Base-by-base conservation (phyloP, 2,113 vertebrate genomes). In the Chascanopsetta lugubris region DNA sequence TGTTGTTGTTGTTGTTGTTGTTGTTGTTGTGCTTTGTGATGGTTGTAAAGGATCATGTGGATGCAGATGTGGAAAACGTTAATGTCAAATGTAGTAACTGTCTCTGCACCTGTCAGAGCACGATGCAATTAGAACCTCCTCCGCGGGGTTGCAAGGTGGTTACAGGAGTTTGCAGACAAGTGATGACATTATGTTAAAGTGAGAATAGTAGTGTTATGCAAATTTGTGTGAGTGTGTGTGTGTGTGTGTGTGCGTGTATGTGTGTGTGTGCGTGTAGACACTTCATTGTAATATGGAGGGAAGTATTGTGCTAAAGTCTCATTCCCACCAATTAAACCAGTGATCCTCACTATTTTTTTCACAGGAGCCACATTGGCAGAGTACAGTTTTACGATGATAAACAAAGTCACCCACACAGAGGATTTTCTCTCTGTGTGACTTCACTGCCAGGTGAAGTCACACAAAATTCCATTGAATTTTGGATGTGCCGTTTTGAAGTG, bases 171-270 rank as follows among this genome's bases (percentile, higher is more conserved):
- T 32, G 42, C 32, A 49, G 25, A 8, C 6, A 38, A 40, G 21
- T 69, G 56, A 61, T 67, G 25, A 50, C 43, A 58, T 53, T 38
- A 46, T 61, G 55, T 42, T 1, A 47, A 59, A 67, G 32, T 25
- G 17, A 74, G 17, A 49, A 49, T n/a, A 17, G 4, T 8, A 46
- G 30, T 47, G 18, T 46, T 38, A 42, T 24, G 25, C 1, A 29
- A 58, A 24, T 42, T 5, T 49, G 6, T 64, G 15, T 4, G 18
- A 29, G n/a, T 22, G 12, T 26, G 15, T 4, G 18, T 38, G n/a
- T 22, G 12, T 26, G 7, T 9, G 7, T 45, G 5, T 69, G 46
- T 15, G 22, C 45, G 13, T 15, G 17, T 7, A 48, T 13, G 17
- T 15, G 17, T 15, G 20, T 24, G 21, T 6, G 22, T 47, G 17